Conservation (phyloP, 2,888 invertebrate species). For the Elegia similella region DNA sequence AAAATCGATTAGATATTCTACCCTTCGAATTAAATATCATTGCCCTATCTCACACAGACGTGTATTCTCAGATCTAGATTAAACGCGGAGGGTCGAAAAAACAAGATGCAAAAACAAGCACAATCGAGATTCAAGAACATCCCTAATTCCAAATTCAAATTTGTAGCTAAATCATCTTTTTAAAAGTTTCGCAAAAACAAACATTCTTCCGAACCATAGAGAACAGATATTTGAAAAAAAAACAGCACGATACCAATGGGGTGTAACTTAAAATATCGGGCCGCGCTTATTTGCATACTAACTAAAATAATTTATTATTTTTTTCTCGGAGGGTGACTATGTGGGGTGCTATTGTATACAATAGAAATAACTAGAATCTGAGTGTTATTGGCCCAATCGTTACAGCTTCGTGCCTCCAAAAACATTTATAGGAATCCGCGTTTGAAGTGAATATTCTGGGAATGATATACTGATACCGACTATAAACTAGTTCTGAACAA, state of each 20-base stretch:
- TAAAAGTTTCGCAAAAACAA: slow-evolving; percentile 27
- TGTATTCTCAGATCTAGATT: slow-evolving; percentile 61
- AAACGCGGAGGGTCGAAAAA: slow-evolving; percentile 46
- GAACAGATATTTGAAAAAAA: slow-evolving; percentile 62
- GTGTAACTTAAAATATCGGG: slow-evolving; percentile 78
- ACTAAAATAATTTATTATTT: slow-evolving; percentile 82
- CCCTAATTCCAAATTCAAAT: slow-evolving; percentile 26
- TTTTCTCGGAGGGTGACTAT: slow-evolving; percentile 69
- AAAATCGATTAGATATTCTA: slow-evolving; percentile 80
- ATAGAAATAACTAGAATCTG: slow-evolving; percentile 73
- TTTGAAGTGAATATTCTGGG: slow-evolving; percentile 49
- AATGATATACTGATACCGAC: slow-evolving; percentile 40
- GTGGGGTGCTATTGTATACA: slow-evolving; percentile 70
- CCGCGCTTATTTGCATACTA: slow-evolving; percentile 79
- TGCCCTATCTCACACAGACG: slow-evolving; percentile 63
- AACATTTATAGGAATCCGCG: slow-evolving; percentile 51
- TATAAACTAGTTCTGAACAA: slow-evolving; percentile 56
- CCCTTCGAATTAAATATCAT: slow-evolving; percentile 81
- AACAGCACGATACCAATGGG: slow-evolving; percentile 65
- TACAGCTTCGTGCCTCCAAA: slow-evolving; percentile 50
- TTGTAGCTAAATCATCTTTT: slow-evolving; percentile 28
- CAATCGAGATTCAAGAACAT: slow-evolving; percentile 13
- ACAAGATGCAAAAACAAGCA: slow-evolving; percentile 28
- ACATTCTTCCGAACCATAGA: slow-evolving; percentile 60
- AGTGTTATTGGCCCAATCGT: slow-evolving; percentile 76